Conservation (phyloP, 2,888 invertebrate genomes). For the Mylabris sibirica region DNA sequence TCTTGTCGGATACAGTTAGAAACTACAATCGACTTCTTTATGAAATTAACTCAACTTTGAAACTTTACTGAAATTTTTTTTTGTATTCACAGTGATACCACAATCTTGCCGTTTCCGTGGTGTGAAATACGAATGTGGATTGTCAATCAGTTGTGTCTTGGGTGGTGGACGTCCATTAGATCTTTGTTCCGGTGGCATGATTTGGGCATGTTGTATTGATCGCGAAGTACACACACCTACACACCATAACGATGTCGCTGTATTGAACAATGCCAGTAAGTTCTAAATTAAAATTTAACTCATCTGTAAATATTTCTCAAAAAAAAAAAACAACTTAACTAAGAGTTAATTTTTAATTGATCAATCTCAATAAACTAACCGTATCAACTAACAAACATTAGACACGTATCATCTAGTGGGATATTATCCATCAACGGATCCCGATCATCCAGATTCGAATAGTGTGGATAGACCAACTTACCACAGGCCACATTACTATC, state of each 20-base stretch:
- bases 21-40: too few relatives aligned
- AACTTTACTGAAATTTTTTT: background rate
- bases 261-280: conserved; percentile 90
- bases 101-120: conserved; percentile 88
- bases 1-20: too few relatives aligned
- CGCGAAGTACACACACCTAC: conserved; percentile 63
- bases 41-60: too few relatives aligned
- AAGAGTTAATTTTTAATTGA: conserved; percentile 1
- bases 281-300: conserved; percentile 47
- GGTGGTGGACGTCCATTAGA: conserved; percentile 88
- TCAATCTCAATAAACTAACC: conserved; percentile 32
- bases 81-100: conserved; percentile 75
- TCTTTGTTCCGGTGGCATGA: conserved; percentile 91
- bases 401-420: conserved; percentile 61
- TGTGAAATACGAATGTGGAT: conserved; percentile 85
- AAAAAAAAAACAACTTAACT: conserved; percentile 20
- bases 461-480: conserved; percentile 56
- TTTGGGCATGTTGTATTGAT: conserved; percentile 94
- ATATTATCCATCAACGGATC: conserved; percentile 55
- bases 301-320: conserved; percentile 5
- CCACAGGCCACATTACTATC: conserved; percentile 43
- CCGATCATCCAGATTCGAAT: conserved; percentile 55
- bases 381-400: conserved; percentile 46
- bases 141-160: conserved; percentile 89
- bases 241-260: conserved; percentile 64